Percentiles rank a stretch among this genome's conserved stretches.
Evolutionary conservation across 2,797 vertebrate genomes (phyloP).

Genomic region (Phoxinus dragarum): DNA sequence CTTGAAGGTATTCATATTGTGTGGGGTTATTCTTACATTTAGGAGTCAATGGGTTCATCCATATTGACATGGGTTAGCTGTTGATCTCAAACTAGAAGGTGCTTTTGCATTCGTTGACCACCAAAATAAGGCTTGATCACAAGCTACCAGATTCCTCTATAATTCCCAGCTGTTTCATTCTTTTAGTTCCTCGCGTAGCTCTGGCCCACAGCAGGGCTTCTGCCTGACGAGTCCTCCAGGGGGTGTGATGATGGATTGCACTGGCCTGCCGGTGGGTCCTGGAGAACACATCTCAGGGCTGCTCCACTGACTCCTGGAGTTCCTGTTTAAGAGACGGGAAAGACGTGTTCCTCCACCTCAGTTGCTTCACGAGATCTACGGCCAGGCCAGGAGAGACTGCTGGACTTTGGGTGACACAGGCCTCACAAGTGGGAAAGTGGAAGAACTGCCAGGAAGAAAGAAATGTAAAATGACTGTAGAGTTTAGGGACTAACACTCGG

Average conservation of each 20-base stretch:
- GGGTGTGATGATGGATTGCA: conserved; percentile 51
- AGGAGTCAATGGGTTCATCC: not conserved
- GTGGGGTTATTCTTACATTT: not conserved
- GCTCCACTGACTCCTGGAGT: conserved; percentile 24
- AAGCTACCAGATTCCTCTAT: conserved; percentile 9
- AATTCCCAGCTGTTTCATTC: conserved; percentile 29
- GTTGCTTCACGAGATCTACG: not conserved
- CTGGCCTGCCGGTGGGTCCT: conserved; percentile 40
- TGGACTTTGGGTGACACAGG: not conserved
- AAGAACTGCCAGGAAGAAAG: not conserved
- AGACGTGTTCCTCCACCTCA: conserved; percentile 16
- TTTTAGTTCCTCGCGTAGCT: not conserved
- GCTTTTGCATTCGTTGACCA: not conserved
- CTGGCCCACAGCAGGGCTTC: conserved; percentile 14
- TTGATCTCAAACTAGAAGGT: conserved; percentile 15
- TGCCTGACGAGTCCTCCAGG: conserved; percentile 39
- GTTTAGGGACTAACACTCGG: not conserved
- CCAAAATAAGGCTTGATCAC: conserved; percentile 24
- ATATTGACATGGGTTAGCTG: not conserved
- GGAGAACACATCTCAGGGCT: conserved; percentile 38
- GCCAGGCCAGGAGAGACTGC: not conserved
- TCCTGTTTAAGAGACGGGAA: conserved; percentile 34
- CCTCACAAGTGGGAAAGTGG: not conserved
- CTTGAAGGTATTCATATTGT: not conserved
- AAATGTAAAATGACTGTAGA: not conserved